A percentile compares a stretch with the other conserved stretches of the same genome.
Evolutionary conservation across 2,113 vertebrate genomes (phyloP).

Genomic region (Natator depressus): DNA sequence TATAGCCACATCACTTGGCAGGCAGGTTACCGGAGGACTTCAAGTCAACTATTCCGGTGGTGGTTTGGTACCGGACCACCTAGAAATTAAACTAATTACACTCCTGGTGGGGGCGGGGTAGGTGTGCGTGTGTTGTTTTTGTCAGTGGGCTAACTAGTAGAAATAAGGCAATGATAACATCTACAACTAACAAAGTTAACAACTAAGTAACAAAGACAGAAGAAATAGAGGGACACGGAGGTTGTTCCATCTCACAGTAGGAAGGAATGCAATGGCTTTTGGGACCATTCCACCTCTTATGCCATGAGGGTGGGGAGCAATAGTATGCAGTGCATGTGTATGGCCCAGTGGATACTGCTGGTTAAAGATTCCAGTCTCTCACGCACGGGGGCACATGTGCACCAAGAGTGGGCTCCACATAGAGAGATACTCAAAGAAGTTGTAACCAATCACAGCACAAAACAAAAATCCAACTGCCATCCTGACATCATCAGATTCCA

Average conservation of each 20-base stretch:
- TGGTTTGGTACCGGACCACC: neutral
- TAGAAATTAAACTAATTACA: neutral
- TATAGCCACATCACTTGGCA: neutral
- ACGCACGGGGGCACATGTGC: neutral
- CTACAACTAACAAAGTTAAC: neutral
- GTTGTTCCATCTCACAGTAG: neutral
- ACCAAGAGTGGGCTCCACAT: neutral
- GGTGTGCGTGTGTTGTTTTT: neutral
- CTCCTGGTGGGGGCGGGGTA: neutral
- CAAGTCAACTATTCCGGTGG: neutral
- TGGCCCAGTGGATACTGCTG: neutral
- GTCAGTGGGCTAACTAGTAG: neutral
- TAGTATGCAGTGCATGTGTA: neutral
- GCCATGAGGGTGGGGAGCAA: neutral
- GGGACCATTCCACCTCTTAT: neutral
- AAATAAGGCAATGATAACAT: neutral
- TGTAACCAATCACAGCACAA: neutral
- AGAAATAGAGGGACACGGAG: neutral
- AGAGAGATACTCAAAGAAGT: neutral
- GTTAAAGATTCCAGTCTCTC: neutral
- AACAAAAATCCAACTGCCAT: neutral
- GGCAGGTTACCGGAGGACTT: neutral
- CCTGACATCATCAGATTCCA: conserved; percentile 18
- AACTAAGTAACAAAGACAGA: neutral
- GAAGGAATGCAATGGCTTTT: neutral